Conservation (phyloP, 2,113 vertebrate species). For the Pelecanoides urinatrix region DNA sequence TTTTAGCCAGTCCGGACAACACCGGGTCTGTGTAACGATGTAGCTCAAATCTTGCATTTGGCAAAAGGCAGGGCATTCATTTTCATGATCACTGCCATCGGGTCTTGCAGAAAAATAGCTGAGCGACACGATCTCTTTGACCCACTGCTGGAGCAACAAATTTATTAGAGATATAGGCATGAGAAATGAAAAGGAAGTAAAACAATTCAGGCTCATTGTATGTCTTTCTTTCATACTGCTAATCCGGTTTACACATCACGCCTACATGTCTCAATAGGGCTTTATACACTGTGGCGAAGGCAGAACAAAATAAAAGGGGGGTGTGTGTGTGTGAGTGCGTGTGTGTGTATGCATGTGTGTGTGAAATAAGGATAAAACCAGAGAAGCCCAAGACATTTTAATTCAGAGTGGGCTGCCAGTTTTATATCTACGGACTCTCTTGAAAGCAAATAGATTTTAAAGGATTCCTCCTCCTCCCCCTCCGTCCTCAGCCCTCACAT, state of each 20-base stretch:
- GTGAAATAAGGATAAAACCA: constrained; percentile 32
- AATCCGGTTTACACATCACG: constrained; percentile 86
- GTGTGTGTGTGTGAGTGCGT: constrained; percentile 24
- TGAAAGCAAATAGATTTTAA: constrained; percentile 20
- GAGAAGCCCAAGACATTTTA: constrained; percentile 44
- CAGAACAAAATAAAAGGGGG: constrained; percentile 79
- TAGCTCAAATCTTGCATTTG: constrained; percentile 38
- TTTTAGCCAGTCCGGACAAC: not conserved
- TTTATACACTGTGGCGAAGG: constrained; percentile 79
- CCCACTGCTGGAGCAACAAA: constrained; percentile 80
- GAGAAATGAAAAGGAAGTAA: constrained; percentile 85
- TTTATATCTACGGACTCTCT: constrained; percentile 30
- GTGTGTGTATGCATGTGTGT: not conserved
- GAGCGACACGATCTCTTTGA: constrained; percentile 74
- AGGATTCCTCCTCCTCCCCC: not conserved
- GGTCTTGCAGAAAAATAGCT: constrained; percentile 39
- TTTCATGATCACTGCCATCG: constrained; percentile 63
- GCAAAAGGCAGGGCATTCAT: constrained; percentile 52
- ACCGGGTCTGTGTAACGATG: not conserved
- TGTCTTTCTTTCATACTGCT: constrained; percentile 83
- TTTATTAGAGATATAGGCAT: constrained; percentile 83
- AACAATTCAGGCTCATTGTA: constrained; percentile 82
- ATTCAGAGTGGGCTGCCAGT: constrained; percentile 39
- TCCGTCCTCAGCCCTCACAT: not conserved
- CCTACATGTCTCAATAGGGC: constrained; percentile 81